Percentiles rank a stretch among this genome's conserved stretches.
phyloP scores from a whole-genome alignment of 2,888 invertebrate species.

The Stratiomys singularior region DNA sequence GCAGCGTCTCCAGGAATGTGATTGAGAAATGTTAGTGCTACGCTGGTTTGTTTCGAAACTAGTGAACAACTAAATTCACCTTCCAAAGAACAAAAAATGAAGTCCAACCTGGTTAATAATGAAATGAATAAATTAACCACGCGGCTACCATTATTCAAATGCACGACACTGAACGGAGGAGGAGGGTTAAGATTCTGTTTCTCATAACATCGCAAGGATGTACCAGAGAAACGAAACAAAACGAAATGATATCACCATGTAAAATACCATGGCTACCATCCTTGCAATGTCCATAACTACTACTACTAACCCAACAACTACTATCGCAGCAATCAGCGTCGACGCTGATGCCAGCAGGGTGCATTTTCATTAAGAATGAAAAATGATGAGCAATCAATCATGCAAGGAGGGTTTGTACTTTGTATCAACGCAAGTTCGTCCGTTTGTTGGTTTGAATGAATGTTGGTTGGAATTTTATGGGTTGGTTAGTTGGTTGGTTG shows the following conservation, averaged over 20 bases:
- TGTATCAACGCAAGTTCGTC: not conserved
- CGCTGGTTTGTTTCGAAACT: too few relatives aligned
- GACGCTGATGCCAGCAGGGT: slow-evolving; percentile 61
- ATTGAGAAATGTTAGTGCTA: too few relatives aligned
- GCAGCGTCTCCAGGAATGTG: too few relatives aligned
- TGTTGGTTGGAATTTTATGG: slow-evolving; percentile 32
- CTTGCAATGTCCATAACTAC: not conserved
- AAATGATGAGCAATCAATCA: slow-evolving; percentile 67
- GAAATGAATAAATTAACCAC: slow-evolving; percentile 20
- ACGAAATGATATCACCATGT: slow-evolving; percentile 10
- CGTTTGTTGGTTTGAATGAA: not conserved
- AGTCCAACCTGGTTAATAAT: not conserved
- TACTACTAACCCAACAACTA: not conserved
- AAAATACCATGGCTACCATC: not conserved
- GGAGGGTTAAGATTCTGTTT: not conserved
- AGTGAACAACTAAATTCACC: not conserved
- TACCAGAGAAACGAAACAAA: not conserved
- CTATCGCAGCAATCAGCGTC: slow-evolving; percentile 38
- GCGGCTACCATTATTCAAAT: slow-evolving; percentile 1
- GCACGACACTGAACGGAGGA: not conserved
- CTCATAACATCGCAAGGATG: slow-evolving; percentile 1
- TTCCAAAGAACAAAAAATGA: slow-evolving; percentile 2
- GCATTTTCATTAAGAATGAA: slow-evolving; percentile 67
- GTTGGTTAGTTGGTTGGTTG: slow-evolving; percentile 15
- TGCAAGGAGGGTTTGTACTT: slow-evolving; percentile 63